These are phyloP conservation scores for Cantharis flavilabris DNA, from an alignment of 2,888 invertebrate genomes.

Conservation along the genomic window DNA sequence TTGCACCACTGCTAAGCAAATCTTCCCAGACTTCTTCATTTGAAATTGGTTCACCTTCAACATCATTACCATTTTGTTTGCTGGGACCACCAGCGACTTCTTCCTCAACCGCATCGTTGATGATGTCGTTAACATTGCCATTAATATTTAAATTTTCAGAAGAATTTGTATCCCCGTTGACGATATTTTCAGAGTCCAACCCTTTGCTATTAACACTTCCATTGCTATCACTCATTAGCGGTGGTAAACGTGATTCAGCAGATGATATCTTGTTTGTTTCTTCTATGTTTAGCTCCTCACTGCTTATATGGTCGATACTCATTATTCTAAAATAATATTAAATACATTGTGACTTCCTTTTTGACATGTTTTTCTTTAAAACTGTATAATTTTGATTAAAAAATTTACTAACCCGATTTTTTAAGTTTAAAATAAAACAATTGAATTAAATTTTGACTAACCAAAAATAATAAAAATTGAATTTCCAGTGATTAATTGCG, in stretches of 20 bases:
- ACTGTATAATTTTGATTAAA: neutral
- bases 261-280: neutral
- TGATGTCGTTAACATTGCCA: neutral
- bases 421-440: neutral
- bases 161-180: neutral
- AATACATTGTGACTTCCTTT: neutral
- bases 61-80: neutral
- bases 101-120: neutral
- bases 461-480: neutral
- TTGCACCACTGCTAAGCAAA: conserved; percentile 50
- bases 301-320: neutral
- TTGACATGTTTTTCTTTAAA: neutral
- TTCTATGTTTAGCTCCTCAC: neutral
- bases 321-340: neutral
- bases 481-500: neutral
- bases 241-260: neutral
- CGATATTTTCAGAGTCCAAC: neutral
- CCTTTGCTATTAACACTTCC: neutral
- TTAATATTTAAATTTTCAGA: neutral
- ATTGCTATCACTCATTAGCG: neutral
- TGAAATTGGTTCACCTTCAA: neutral
- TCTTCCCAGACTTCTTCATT: conserved; percentile 47
- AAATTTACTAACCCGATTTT: neutral
- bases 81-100: neutral
- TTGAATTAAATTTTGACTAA: neutral